Evolutionary conservation across 2,113 vertebrate genomes (phyloP).

Genomic region (Megalops atlanticus): DNA sequence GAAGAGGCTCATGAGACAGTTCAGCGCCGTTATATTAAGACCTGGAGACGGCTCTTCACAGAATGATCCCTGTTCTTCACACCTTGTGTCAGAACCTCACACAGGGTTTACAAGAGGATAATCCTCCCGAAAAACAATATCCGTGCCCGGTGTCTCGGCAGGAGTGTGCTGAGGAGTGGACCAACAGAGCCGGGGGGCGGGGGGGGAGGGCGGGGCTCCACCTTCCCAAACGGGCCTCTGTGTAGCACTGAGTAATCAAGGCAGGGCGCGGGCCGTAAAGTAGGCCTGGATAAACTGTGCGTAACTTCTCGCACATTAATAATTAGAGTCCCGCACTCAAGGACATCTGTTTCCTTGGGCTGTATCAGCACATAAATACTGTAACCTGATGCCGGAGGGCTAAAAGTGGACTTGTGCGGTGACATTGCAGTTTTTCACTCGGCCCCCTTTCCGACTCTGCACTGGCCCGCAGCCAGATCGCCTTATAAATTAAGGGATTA

Average conservation of each 20-base stretch:
- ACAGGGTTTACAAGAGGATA: slow-evolving; percentile 2
- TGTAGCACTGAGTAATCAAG: slow-evolving; percentile 16
- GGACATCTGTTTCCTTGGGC: slow-evolving; percentile 57
- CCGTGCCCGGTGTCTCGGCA: background rate
- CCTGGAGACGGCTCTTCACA: background rate
- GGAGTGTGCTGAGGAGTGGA: too few relatives aligned
- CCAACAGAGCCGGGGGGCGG: too few relatives aligned
- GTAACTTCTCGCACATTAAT: slow-evolving; percentile 47
- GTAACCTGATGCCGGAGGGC: slow-evolving; percentile 49
- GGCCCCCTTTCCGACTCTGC: background rate
- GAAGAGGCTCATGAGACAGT: background rate
- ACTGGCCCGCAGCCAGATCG: slow-evolving; percentile 40
- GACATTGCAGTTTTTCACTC: slow-evolving; percentile 53
- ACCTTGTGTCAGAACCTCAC: background rate
- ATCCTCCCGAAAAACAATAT: background rate
- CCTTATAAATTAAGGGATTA: slow-evolving; percentile 53
- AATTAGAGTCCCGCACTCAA: slow-evolving; percentile 46
- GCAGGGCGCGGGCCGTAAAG: background rate
- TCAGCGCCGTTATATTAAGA: background rate
- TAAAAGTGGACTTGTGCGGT: slow-evolving; percentile 50
- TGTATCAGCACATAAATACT: slow-evolving; percentile 50
- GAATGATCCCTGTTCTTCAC: background rate
- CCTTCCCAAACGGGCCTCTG: background rate
- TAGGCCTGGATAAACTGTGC: slow-evolving; percentile 36
- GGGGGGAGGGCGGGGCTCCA: background rate